A percentile compares a stretch with the other conserved stretches of the same genome.
phyloP scores from a whole-genome alignment of 2,797 vertebrate genomes.

The Xiphorhynchus erythropygius region DNA sequence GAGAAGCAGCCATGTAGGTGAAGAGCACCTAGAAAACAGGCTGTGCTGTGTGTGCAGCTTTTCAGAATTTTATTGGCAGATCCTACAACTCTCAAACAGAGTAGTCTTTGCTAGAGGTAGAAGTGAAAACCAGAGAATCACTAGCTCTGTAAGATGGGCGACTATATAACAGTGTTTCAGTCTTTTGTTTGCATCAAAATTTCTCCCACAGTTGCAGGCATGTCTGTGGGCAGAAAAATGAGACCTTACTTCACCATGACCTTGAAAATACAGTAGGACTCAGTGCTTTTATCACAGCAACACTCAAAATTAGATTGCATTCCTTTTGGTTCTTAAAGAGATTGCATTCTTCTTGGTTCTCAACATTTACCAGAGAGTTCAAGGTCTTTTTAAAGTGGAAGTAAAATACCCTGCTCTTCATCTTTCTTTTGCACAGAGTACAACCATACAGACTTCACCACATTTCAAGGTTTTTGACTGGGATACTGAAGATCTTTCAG shows the following conservation, averaged over 20 bases:
- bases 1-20: background rate
- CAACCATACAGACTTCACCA: background rate
- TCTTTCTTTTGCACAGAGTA: background rate
- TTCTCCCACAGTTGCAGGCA: conserved; percentile 39
- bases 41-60: background rate
- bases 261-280: conserved; percentile 1
- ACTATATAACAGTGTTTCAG: background rate
- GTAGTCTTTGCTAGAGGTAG: background rate
- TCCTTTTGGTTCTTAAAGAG: conserved; percentile 13
- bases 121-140: background rate
- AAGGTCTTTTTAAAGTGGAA: conserved; percentile 19
- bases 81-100: background rate
- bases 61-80: background rate
- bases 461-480: background rate
- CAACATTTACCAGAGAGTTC: background rate
- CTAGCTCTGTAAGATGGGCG: background rate
- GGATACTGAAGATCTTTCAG: background rate
- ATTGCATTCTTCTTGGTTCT: background rate
- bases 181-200: background rate
- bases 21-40: background rate
- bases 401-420: background rate
- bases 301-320: conserved; percentile 22
- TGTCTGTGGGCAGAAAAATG: conserved; percentile 50
- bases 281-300: background rate
- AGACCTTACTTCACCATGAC: background rate